Base-by-base conservation (phyloP, 2,888 invertebrate species). In the Hybos culiciformis region DNA sequence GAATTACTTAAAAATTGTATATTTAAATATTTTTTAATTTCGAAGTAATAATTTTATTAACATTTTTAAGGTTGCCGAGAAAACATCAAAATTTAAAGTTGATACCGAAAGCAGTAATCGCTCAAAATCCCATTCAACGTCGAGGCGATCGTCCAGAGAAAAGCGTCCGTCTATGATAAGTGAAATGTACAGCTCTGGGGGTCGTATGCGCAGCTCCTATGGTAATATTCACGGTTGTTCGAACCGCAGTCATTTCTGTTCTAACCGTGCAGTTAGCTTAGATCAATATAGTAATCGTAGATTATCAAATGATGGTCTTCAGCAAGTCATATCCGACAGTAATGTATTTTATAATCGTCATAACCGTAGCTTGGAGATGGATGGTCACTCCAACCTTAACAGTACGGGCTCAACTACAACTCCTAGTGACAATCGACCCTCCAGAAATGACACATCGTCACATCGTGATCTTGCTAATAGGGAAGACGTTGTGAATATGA, bases 41-140 rank as follows among this genome's bases (percentile, higher is more conserved):
- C n/a, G n/a, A n/a, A n/a, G n/a, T n/a, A n/a, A n/a, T n/a, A n/a
- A 12, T 19, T 37, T 26, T 33, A 31, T 48, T 2, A 29, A 12
- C 37, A 20, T 40, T 12, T 9, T n/a, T 53, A 49, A 72, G 56
- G 71, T 73, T 23, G 71, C 80, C 47, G 83, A 83, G 58, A 79
- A 79, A 58, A 74, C 82, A 3, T 70, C 81, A 31, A 81, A 81
- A 57, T 82, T 82, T 58, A 82, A 81, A 60, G 82, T 82, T 50
- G 79, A 80, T 26, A 81, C 81, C 1, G 81, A 81, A 56, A 70
- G 69, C 48, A 62, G 70, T 51, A 63, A 66, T 18, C 63, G 78
- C 4, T 76, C 74, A 53, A 78, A 78, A 55, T 61, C 62, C 23
- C 64, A 77, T 57, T 78, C 78, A 0, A 75, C 75, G n/a, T 78